Base-by-base conservation (phyloP, 2,888 invertebrate species). In the Ectobius pallidus region DNA sequence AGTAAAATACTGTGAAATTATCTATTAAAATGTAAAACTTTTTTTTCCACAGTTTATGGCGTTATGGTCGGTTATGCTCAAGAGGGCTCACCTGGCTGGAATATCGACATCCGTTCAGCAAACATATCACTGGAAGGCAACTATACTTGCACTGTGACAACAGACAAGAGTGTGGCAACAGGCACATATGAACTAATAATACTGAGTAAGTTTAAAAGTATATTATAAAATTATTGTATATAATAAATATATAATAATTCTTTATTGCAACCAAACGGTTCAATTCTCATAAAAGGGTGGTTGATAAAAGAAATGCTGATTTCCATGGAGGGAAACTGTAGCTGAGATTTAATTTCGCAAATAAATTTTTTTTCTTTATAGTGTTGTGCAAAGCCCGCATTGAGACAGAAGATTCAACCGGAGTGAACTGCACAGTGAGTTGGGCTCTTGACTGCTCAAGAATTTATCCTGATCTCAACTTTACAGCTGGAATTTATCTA, bases 401-500 rank as follows among this genome's bases (percentile, higher is more conserved):
- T 32, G 61, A 61, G 20, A 61, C 61, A 18, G 61, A 61, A 18
- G 61, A 61, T 18, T 61, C 61, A 4, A 61, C 61, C 7, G 61
- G 61, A 3, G 32, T 61, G 4, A 61, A 61, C 9, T 61, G 61
- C 20, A 61, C 61, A 34, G 61, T 61, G 7, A 30, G 32, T 1
- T 61, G 61, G 61, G 32, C 32, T 32, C 30, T 61, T 18, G 30
- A 61, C 30, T 61, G 61, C 32, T 61, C 61, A n/a, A 30, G 34
- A n/a, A 32, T 61, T 61, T 61, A 61, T 32, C 61, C 61, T 18
- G 61, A 61, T 18, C 61, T 61, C 61, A 61, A 61, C 32, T 61
- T 61, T 32, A 61, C 61, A 18, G 61, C 61, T 32, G 61, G 61
- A 32, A 32, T 61, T 11, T 61, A 61, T n/a, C 14, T 61, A 32